A percentile compares a stretch with the other conserved stretches of the same genome.
Conservation (phyloP, 2,113 vertebrate genomes). For the Rhagologus leucostigma region DNA sequence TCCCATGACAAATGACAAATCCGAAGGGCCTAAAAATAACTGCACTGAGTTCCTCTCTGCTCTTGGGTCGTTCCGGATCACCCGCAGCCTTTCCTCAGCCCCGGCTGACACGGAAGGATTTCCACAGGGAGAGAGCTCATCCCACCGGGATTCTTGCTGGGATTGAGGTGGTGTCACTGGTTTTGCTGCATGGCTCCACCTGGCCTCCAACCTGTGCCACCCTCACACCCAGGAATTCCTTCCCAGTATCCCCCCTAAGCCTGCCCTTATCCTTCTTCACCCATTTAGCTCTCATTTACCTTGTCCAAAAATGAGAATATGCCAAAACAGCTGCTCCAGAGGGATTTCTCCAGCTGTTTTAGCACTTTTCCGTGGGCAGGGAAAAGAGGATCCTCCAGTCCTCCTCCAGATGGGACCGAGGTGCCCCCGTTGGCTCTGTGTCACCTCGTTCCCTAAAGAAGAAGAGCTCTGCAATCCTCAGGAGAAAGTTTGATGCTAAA, state of each 20-base stretch:
- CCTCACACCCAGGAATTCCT: not conserved
- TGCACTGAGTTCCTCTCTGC: not conserved
- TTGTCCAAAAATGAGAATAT: fast-evolving
- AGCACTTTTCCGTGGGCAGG: not conserved
- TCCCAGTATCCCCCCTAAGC: fast-evolving
- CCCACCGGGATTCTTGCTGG: fast-evolving
- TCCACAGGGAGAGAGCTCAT: not conserved
- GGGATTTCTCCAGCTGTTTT: no score
- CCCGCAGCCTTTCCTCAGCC: not conserved
- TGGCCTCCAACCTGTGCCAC: not conserved
- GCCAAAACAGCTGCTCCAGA: not conserved
- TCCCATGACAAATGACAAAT: not conserved
- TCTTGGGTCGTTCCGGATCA: not conserved
- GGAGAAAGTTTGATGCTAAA: not conserved
- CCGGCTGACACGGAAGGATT: fast-evolving
- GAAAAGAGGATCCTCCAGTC: not conserved
- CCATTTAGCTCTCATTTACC: not conserved
- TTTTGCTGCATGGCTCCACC: not conserved
- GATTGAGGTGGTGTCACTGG: fast-evolving
- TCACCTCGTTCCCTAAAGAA: fast-evolving
- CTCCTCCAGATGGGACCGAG: not conserved
- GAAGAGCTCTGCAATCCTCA: not conserved
- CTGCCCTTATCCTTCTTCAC: fast-evolving
- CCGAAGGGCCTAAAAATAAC: not conserved
- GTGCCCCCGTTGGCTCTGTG: fast-evolving